Conservation (phyloP, 2,113 vertebrate species). For the Nicator chloris region DNA sequence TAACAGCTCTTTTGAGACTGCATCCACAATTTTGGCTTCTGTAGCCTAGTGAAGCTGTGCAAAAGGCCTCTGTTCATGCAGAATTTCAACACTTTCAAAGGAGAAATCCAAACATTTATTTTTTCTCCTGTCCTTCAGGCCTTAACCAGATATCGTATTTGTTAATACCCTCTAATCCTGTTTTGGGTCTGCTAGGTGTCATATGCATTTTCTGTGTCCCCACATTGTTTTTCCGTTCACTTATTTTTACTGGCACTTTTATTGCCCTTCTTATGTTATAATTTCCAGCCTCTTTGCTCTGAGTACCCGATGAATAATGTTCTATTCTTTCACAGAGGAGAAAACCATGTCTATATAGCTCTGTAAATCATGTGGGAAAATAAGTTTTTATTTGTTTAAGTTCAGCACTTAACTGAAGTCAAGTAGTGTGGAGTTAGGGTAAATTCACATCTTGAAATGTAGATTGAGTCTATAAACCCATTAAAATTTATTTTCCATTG, state of each 20-base stretch:
- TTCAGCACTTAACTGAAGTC: slow-evolving; percentile 49
- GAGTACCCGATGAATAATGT: background rate
- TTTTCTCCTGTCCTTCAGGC: background rate
- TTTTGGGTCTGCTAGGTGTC: background rate
- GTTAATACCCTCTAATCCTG: background rate
- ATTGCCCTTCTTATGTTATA: background rate
- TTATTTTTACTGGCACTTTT: background rate
- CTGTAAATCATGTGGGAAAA: slow-evolving; percentile 19
- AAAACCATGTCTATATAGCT: background rate
- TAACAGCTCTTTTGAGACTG: background rate
- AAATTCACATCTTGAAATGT: slow-evolving; percentile 24
- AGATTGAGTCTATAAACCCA: slow-evolving; percentile 49
- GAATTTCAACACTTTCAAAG: background rate
- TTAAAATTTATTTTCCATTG: slow-evolving; percentile 66
- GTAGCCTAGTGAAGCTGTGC: background rate
- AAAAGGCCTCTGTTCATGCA: background rate
- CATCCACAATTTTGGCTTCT: background rate
- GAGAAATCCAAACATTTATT: background rate
- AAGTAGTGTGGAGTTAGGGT: slow-evolving; percentile 31
- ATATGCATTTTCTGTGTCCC: background rate
- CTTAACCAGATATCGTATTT: background rate
- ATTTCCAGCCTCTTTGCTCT: slow-evolving; percentile 23
- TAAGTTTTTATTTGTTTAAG: slow-evolving; percentile 54
- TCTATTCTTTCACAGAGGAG: background rate
- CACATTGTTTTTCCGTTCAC: background rate